phyloP scores from a whole-genome alignment of 1,140 invertebrate species.

The Hesperophylax magnus region DNA sequence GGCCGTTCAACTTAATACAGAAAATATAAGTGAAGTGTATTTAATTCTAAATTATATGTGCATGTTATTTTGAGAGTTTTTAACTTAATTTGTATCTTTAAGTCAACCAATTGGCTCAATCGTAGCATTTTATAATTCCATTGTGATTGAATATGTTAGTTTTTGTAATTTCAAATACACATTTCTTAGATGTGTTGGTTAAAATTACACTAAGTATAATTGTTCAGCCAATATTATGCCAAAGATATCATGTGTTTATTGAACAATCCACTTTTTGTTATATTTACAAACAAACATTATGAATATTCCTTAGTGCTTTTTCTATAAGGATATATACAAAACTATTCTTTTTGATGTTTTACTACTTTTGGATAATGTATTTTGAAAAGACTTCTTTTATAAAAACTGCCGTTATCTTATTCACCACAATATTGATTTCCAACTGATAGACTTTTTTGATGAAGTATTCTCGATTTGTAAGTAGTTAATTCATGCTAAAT shows the following conservation, averaged over 20 bases:
- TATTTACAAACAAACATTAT: slow-evolving; percentile 21
- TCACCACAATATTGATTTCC: slow-evolving; percentile 29
- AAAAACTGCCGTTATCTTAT: slow-evolving; percentile 15
- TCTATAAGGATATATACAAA: slow-evolving; percentile 26
- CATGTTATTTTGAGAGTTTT: not conserved
- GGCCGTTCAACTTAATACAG: slow-evolving; percentile 23
- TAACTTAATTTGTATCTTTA: slow-evolving; percentile 28
- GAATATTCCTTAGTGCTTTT: slow-evolving; percentile 24
- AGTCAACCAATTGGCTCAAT: slow-evolving; percentile 43
- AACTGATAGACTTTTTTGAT: slow-evolving; percentile 31
- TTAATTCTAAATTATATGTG: slow-evolving; percentile 14
- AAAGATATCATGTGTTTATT: slow-evolving; percentile 50
- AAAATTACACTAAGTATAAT: slow-evolving; percentile 46
- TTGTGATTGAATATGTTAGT: slow-evolving; percentile 40
- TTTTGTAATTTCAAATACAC: slow-evolving; percentile 38
- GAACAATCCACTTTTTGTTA: slow-evolving; percentile 31
- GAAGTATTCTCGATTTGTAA: slow-evolving; percentile 28
- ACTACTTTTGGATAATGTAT: slow-evolving; percentile 27
- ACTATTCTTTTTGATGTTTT: slow-evolving; percentile 11
- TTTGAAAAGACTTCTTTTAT: slow-evolving; percentile 17
- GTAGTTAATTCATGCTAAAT: slow-evolving; percentile 57
- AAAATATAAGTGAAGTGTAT: slow-evolving; percentile 8
- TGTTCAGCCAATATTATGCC: slow-evolving; percentile 55
- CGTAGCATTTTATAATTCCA: slow-evolving; percentile 44
- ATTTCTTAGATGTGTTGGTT: slow-evolving; percentile 16